phyloP scores from a whole-genome alignment of 2,797 vertebrate genomes.

The Pangasius sanitwongsei region DNA sequence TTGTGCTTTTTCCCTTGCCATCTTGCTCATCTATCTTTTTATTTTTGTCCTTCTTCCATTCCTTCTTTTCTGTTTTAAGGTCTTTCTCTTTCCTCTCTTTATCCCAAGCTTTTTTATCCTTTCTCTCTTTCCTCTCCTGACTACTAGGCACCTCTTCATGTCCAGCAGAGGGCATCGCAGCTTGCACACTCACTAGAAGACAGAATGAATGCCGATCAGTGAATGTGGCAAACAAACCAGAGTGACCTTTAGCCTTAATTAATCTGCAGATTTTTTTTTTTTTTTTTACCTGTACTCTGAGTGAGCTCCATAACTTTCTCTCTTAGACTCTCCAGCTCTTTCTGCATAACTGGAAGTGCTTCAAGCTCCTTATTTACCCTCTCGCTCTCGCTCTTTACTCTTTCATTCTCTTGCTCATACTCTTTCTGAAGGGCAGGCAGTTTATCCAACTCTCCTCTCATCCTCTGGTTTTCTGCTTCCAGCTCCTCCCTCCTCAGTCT shows the following conservation, averaged over 20 bases:
- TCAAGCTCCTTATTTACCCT: constrained; percentile 78
- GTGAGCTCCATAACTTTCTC: constrained; percentile 60
- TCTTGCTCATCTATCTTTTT: constrained; percentile 43
- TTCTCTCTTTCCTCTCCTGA: constrained; percentile 39
- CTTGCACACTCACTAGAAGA: constrained; percentile 47
- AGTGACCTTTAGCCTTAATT: not conserved
- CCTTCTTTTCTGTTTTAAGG: constrained; percentile 26
- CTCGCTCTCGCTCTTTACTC: constrained; percentile 80
- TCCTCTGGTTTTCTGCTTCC: constrained; percentile 79
- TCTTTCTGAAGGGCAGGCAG: constrained; percentile 69
- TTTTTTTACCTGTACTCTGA: constrained; percentile 46
- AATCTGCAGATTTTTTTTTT: not conserved
- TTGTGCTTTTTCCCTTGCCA: constrained; percentile 39
- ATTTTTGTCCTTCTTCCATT: constrained; percentile 47
- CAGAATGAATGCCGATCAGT: constrained; percentile 13
- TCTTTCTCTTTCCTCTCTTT: constrained; percentile 41
- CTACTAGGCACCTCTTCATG: constrained; percentile 49
- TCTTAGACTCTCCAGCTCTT: constrained; percentile 78
- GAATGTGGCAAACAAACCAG: not conserved
- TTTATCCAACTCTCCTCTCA: constrained; percentile 76
- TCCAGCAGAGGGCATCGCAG: constrained; percentile 65
- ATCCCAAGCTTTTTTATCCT: constrained; percentile 42
- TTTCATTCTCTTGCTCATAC: constrained; percentile 77
- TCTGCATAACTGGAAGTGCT: constrained; percentile 72
- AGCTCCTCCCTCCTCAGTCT: constrained; percentile 58